Base-by-base conservation (phyloP, 2,797 vertebrate species). In the Botia kubotai region DNA sequence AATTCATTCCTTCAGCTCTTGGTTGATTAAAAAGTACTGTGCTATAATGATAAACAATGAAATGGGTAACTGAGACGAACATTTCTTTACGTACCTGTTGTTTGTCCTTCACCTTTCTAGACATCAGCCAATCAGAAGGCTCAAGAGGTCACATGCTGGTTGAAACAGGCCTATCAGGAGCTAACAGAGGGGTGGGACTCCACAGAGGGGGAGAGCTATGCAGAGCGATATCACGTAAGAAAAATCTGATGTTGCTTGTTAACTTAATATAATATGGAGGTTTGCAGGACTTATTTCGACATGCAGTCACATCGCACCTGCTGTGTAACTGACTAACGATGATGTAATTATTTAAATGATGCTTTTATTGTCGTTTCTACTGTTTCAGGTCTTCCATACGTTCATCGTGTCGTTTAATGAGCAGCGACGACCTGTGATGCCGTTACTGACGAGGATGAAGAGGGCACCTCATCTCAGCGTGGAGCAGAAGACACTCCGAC, bases 331-430 rank as follows among this genome's bases (percentile, higher is more conserved):
- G n/a, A n/a, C n/a, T n/a, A n/a, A n/a, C n/a, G n/a, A n/a, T n/a
- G n/a, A n/a, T n/a, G n/a, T n/a, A n/a, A n/a, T n/a, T n/a, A n/a
- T n/a, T n/a, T n/a, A n/a, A n/a, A n/a, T n/a, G n/a, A n/a, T n/a
- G n/a, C n/a, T n/a, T n/a, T n/a, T n/a, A n/a, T n/a, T n/a, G n/a
- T n/a, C n/a, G n/a, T n/a, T n/a, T n/a, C n/a, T n/a, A n/a, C n/a
- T n/a, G 8, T 67, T 77, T 67, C 79, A 95, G 94, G 94, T 94
- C 4, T 92, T 97, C 87, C 93, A 96, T 60, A 96, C 95, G 16
- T 98, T 98, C 73, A 85, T 95, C 90, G 95, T 95, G 80, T 94
- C 93, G 19, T 96, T 98, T 84, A 95, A 93, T 6, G 94, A 96
- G 89, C 96, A 93, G 84, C 95, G 97, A 6, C 91, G 91, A 0